phyloP scores from a whole-genome alignment of 2,113 vertebrate genomes.

The Steatornis caripensis region DNA sequence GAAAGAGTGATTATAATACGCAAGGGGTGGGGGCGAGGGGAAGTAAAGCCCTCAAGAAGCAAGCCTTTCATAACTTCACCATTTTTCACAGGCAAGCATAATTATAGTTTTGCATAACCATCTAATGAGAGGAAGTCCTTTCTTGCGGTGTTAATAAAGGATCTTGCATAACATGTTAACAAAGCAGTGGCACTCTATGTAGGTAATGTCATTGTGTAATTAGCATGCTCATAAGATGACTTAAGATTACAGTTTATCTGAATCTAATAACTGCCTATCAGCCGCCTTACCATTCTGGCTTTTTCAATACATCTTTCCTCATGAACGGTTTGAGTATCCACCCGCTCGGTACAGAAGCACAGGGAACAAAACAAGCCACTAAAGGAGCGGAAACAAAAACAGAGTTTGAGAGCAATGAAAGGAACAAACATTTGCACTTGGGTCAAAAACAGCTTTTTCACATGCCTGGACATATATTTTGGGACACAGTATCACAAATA shows the following conservation, averaged over 20 bases:
- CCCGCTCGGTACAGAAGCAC: background rate
- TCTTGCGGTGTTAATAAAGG: slow-evolving; percentile 85
- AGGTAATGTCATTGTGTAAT: slow-evolving; percentile 82
- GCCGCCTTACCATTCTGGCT: slow-evolving; percentile 65
- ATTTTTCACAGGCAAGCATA: slow-evolving; percentile 72
- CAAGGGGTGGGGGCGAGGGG: no score
- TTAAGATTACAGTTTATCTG: slow-evolving; percentile 84
- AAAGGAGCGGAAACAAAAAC: background rate
- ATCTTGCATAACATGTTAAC: slow-evolving; percentile 75
- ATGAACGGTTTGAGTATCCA: slow-evolving; percentile 4
- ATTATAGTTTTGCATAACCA: slow-evolving; percentile 81
- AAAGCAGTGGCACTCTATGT: slow-evolving; percentile 73
- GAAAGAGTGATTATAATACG: slow-evolving; percentile 47
- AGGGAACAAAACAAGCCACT: background rate
- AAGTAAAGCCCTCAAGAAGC: slow-evolving; percentile 46
- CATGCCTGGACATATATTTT: background rate
- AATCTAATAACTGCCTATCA: slow-evolving; percentile 81
- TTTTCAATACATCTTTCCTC: slow-evolving; percentile 64
- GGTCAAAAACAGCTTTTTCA: background rate
- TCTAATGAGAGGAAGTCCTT: slow-evolving; percentile 77
- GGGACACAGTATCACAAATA: background rate
- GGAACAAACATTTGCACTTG: background rate
- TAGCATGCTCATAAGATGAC: slow-evolving; percentile 77
- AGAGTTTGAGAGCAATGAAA: background rate
- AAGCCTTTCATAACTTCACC: slow-evolving; percentile 65